Conservation (phyloP, 2,797 vertebrate species). For the Bucorvus abyssinicus region DNA sequence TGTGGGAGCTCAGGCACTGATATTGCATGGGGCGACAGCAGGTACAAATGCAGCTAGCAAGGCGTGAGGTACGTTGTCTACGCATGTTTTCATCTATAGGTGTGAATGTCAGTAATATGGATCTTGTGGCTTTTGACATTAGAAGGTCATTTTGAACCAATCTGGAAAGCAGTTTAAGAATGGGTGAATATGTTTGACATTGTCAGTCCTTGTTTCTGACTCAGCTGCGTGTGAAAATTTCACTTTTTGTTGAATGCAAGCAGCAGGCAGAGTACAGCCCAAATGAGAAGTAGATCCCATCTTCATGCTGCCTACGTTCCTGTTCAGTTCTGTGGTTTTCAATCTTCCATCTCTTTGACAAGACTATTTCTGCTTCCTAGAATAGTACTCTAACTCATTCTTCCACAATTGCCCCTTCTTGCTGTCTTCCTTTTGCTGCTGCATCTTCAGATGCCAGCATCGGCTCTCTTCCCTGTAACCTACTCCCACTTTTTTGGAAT, state of each 20-base stretch:
- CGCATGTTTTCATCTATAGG: rapidly evolving
- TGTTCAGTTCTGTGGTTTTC: background rate
- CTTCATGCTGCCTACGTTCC: background rate
- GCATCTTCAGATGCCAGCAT: background rate
- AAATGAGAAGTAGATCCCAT: background rate
- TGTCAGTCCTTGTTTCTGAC: background rate
- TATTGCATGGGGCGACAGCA: background rate
- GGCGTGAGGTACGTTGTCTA: background rate
- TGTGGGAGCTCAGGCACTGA: conserved; percentile 3
- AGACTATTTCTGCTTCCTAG: background rate
- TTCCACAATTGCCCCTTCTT: background rate
- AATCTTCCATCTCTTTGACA: background rate
- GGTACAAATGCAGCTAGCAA: background rate
- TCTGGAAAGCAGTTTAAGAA: background rate
- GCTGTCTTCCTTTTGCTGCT: background rate
- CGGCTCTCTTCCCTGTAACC: background rate
- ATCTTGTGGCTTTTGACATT: background rate
- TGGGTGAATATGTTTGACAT: background rate
- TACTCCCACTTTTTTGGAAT: background rate
- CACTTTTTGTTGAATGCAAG: background rate
- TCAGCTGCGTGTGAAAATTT: background rate
- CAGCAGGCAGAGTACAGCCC: background rate
- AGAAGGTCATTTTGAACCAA: background rate
- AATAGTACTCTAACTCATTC: background rate
- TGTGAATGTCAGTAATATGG: background rate